Base-by-base conservation (phyloP, 2,888 invertebrate species). In the Temnothorax ravouxi region DNA sequence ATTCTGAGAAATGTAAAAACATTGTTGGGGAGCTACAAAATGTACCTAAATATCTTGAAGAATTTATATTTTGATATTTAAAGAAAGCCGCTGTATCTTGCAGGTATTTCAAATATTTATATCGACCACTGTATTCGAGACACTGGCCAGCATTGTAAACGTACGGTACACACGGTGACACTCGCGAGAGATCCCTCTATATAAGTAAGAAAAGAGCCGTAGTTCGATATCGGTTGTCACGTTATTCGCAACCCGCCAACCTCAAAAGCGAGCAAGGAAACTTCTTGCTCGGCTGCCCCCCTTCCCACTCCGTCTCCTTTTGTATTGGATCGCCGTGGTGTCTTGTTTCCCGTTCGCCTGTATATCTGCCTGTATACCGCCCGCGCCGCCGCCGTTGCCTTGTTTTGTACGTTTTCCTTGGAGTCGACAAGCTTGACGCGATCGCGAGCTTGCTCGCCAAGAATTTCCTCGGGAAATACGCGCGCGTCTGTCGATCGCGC, bases 191-290 rank as follows among this genome's bases (percentile, higher is more conserved):
- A 59, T 72, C 41, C 79, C 34, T 13, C 72, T 18, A n/a, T n/a
- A n/a, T n/a, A n/a, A n/a, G n/a, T n/a, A 44, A 59, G 79, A 38
- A 80, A 79, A 80, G 79, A 59, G 59, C 74, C 47, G 47, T 59
- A 79, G 79, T 59, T 47, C 79, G 74, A 72, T 80, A 80, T 80
- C 79, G 79, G 59, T 66, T 67, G 82, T 83, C 82, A 77, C 66
- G 82, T 83, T 77, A 83, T 83, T 83, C 77, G 66, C 82, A 66
- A 83, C 50, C 66, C 59, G 59, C 79, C 74, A 80, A 80, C 79
- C 74, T 72, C 79, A 72, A 80, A 72, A 80, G 74, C 79, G 79
- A 80, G 25, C 74, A 44, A 44, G 66, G 66, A 66, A 79, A 67
- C 77, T 77, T 77, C 59, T 83, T 77, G 54, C 62, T 52, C 41